phyloP scores from a whole-genome alignment of 2,797 vertebrate genomes.

The Danio choprae region DNA sequence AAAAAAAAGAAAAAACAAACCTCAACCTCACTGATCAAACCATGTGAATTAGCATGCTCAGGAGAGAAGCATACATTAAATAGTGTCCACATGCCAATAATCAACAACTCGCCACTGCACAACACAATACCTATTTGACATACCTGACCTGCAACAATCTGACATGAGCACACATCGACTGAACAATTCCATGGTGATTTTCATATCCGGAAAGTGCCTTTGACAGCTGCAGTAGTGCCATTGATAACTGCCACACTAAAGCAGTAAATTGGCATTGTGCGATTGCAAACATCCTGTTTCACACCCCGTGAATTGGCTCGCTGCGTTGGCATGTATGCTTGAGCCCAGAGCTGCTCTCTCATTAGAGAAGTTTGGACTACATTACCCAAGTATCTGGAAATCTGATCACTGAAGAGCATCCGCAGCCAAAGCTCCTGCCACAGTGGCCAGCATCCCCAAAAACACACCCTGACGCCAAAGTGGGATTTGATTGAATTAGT shows the following conservation, averaged over 20 bases:
- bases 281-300: conserved; percentile 77
- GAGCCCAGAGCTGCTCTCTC: conserved; percentile 63
- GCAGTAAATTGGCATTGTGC: conserved; percentile 73
- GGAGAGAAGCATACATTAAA: conserved; percentile 32
- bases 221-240: conserved; percentile 58
- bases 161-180: conserved; percentile 20
- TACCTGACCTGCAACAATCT: conserved; percentile 20
- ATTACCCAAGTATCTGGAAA: conserved; percentile 75
- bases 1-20: neutral
- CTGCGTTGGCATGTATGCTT: conserved; percentile 63
- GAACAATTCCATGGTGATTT: conserved; percentile 73
- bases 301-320: conserved; percentile 70
- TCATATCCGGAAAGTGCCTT: conserved; percentile 74
- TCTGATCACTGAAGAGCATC: conserved; percentile 69
- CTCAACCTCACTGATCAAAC: neutral
- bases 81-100: neutral
- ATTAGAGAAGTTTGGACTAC: conserved; percentile 66
- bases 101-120: neutral
- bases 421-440: conserved; percentile 53
- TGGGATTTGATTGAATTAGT: conserved; percentile 65
- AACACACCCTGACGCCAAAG: conserved; percentile 61
- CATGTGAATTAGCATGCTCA: conserved; percentile 6
- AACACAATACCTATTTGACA: conserved; percentile 14
- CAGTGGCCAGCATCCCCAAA: conserved; percentile 61
- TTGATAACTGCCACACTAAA: conserved; percentile 74